These are phyloP conservation scores for Drosophila sp. DNA, from an alignment of 1,140 invertebrate species.

Conservation along the genomic window DNA sequence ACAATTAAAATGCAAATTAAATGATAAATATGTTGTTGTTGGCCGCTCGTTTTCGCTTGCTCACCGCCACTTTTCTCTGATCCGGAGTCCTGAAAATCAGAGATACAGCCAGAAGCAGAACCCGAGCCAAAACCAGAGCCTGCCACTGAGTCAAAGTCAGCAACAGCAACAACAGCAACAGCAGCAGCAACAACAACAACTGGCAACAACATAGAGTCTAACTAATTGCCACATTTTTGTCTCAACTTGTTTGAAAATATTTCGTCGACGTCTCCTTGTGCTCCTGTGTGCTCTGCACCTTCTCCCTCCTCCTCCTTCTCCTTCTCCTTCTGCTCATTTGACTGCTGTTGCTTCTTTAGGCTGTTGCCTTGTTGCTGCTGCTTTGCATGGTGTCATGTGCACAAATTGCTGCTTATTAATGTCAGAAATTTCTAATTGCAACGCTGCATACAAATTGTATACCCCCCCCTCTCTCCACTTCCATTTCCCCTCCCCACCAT, in stretches of 20 bases:
- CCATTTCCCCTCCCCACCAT: neutral
- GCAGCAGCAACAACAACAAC: neutral
- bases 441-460: slow-evolving; percentile 76
- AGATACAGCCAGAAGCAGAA: neutral
- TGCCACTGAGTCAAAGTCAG: neutral
- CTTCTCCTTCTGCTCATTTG: neutral
- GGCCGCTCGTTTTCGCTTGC: slow-evolving; percentile 1
- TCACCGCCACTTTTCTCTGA: neutral
- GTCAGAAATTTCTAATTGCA: slow-evolving; percentile 80
- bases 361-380: slow-evolving; percentile 3
- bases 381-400: slow-evolving; percentile 67
- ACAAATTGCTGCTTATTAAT: slow-evolving; percentile 82
- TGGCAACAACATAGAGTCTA: slow-evolving; percentile 12
- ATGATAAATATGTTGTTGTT: slow-evolving; percentile 7
- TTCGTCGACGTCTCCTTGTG: slow-evolving; percentile 16
- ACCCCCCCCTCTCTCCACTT: slow-evolving; percentile 20
- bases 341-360: slow-evolving; percentile 5
- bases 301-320: neutral
- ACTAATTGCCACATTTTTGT: slow-evolving; percentile 52
- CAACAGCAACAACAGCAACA: neutral
- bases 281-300: neutral
- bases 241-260: slow-evolving; percentile 39
- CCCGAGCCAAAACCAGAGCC: neutral
- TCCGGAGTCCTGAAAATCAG: neutral
- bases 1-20: slow-evolving; percentile 33